Conservation (phyloP, 2,888 invertebrate species). For the Cosmorhoe ocellata region DNA sequence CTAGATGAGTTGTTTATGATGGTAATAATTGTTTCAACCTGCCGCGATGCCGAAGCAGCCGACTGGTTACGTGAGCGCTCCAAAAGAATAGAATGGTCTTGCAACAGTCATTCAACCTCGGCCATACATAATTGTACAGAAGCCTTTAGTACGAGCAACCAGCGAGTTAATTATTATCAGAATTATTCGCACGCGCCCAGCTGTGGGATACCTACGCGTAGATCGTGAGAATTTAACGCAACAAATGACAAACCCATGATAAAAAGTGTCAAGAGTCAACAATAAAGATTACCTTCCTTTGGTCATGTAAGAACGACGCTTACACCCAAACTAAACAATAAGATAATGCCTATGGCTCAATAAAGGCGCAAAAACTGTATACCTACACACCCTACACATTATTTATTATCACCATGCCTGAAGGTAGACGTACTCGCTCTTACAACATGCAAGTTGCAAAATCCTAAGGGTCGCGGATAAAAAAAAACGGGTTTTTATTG, state of each 20-base stretch:
- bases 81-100: constrained; percentile 68
- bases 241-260: constrained; percentile 46
- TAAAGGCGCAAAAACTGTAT: constrained; percentile 49
- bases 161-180: constrained; percentile 53
- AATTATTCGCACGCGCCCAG: constrained; percentile 63
- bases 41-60: constrained; percentile 48
- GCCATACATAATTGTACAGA: constrained; percentile 52
- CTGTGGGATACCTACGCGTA: constrained; percentile 44
- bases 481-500: too few relatives aligned
- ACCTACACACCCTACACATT: constrained; percentile 45
- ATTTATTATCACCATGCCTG: too few relatives aligned
- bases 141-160: constrained; percentile 53
- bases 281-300: constrained; percentile 56
- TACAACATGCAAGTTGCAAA: too few relatives aligned
- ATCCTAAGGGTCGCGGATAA: too few relatives aligned
- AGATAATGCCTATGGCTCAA: constrained; percentile 64
- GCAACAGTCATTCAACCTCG: constrained; percentile 67
- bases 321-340: constrained; percentile 60
- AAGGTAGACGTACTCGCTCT: too few relatives aligned
- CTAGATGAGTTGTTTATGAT: constrained; percentile 22
- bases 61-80: constrained; percentile 61
- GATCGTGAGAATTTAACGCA: constrained; percentile 58
- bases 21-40: constrained; percentile 28
- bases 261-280: constrained; percentile 53
- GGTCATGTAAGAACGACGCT: constrained; percentile 47